phyloP scores from a whole-genome alignment of 2,113 vertebrate species.

The Alexandromys fortis region DNA sequence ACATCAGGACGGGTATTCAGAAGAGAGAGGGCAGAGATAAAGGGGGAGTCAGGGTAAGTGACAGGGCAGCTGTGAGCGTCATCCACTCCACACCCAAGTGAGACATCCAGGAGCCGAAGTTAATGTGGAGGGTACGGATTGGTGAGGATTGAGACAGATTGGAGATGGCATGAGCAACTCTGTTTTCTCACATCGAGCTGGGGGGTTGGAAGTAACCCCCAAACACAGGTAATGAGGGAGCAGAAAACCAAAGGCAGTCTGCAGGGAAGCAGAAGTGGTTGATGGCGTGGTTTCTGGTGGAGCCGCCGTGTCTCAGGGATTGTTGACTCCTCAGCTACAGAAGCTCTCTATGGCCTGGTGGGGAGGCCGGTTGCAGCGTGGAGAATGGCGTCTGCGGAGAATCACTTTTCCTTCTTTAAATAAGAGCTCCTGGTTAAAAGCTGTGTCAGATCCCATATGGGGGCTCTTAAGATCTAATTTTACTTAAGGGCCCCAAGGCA shows the following conservation, averaged over 20 bases:
- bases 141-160: not conserved
- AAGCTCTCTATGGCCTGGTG: not conserved
- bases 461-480: conserved; percentile 70
- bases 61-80: not conserved
- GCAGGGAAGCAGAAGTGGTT: not conserved
- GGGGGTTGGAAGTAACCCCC: not conserved
- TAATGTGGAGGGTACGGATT: not conserved
- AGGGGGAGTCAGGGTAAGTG: not conserved
- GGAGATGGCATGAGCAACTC: not conserved
- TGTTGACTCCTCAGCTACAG: not conserved
- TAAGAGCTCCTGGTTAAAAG: conserved; percentile 68
- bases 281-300: rapidly evolving
- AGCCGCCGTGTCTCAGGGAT: too few relatives aligned
- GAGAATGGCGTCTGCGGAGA: not conserved
- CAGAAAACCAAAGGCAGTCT: not conserved
- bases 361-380: not conserved
- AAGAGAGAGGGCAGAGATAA: not conserved
- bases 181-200: not conserved
- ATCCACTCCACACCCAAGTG: not conserved
- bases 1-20: not conserved
- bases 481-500: conserved; percentile 62
- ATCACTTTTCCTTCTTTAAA: conserved; percentile 33
- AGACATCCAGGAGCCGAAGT: not conserved
- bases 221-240: not conserved
- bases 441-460: conserved; percentile 64